Evolutionary conservation across 2,113 vertebrate species (phyloP), one percentile per base, ranked within the genome.

Genomic region (Acanthochromis polyacanthus): DNA sequence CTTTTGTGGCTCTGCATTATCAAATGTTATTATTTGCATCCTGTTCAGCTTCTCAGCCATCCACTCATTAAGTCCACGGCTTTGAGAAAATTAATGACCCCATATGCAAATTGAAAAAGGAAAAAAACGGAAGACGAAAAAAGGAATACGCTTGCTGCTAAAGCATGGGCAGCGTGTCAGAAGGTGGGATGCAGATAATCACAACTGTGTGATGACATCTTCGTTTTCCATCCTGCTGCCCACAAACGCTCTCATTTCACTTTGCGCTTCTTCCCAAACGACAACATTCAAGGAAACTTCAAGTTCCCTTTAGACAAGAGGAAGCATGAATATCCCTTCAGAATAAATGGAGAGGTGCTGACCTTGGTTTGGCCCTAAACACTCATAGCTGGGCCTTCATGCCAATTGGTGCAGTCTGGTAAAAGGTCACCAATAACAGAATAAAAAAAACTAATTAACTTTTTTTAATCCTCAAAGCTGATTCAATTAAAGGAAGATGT

Each of bases 1-100:
- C 89, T 86, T 91, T 91, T 91, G 87, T 92, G 60, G 57, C 83
- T 71, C 69, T 50, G 79, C 89, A 86, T 90, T 92, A 91, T 92
- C 89, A 83, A 79, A 91, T 91, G 91, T 93, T 91, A 89, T 91
- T 93, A 93, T 93, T 92, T 93, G 91, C 91, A 86, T 92, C 85
- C 84, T 28, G 76, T 85, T 86, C 84, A 64, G 91, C 90, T 89
- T 91, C 88, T 93, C 92, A 84, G 83, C 89, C 77, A 78, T 91
- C 86, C 88, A 71, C 89, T 91, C 88, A 92, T 91, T 91, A 92
- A 90, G 75, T 91, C 82, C 8, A 22, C 71, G 59, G 87, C 85
- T 90, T 87, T 86, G 86, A 88, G 86, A 84, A 88, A 89, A 89
- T 88, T 88, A 93, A 91, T 80, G 64, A 89, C 87, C 81, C 80